Conservation (phyloP, 35 echinoderm and acorn worm species). For the Diadema setosum region DNA sequence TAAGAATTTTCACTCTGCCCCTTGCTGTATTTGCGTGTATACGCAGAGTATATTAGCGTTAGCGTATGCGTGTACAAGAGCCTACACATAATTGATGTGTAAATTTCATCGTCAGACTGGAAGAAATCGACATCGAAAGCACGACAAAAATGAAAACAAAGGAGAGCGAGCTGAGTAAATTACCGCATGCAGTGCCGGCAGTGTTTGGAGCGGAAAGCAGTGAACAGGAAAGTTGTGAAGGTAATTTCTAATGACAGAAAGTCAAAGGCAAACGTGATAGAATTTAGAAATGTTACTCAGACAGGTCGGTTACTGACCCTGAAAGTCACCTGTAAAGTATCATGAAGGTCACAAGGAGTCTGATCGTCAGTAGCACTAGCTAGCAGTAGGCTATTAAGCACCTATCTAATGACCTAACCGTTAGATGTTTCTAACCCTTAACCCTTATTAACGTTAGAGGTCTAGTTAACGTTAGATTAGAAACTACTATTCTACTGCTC, state of each 20-base stretch:
- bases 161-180: background rate
- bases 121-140: background rate
- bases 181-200: background rate
- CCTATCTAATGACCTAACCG: no score
- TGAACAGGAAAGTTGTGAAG: background rate
- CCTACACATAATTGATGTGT: background rate
- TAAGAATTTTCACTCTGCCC: background rate
- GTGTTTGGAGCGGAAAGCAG: no score
- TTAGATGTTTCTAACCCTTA: no score
- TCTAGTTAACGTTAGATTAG: no score
- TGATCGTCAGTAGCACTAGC: no score
- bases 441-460: no score
- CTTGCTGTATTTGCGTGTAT: background rate
- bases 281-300: background rate
- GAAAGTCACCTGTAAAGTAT: no score
- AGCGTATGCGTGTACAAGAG: background rate
- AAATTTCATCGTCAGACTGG: background rate
- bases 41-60: background rate
- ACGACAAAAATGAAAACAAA: background rate
- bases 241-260: background rate
- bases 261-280: background rate
- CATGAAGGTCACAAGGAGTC: no score
- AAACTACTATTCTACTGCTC: no score
- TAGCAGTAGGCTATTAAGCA: no score
- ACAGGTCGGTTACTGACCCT: no score